Conservation (phyloP, 1,140 invertebrate genomes). For the Achatina immaculata region DNA sequence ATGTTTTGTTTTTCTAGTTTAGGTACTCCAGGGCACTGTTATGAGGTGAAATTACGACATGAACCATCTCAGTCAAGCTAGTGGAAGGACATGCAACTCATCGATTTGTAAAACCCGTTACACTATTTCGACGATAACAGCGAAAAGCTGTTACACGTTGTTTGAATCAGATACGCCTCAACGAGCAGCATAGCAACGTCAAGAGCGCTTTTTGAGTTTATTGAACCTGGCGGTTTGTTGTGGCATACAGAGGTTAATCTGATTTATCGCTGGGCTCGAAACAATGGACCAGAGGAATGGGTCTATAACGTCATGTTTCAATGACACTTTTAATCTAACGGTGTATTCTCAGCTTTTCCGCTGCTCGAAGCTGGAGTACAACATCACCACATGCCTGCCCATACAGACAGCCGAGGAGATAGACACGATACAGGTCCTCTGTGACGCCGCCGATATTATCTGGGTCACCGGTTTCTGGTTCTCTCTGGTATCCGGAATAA, state of each 20-base stretch:
- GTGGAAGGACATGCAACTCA: too few species aligned
- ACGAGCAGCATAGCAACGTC: neutral
- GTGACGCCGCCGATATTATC: neutral
- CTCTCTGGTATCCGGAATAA: conserved; percentile 46
- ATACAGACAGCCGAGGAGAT: neutral
- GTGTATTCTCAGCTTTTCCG: neutral
- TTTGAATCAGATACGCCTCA: neutral
- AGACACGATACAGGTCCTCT: neutral
- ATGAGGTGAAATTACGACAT: too few species aligned
- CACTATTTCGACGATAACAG: too few species aligned
- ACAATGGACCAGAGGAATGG: neutral
- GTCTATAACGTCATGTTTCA: neutral
- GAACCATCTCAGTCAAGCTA: too few species aligned
- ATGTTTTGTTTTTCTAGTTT: too few species aligned
- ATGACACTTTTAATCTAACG: conserved; percentile 18
- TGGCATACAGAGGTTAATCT: neutral
- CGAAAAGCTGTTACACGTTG: neutral
- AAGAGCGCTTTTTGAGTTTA: neutral
- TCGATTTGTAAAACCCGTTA: too few species aligned
- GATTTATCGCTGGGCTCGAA: neutral
- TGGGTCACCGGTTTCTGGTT: conserved; percentile 50
- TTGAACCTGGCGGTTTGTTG: neutral
- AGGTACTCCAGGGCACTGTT: too few species aligned
- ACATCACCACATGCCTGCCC: conserved; percentile 6
- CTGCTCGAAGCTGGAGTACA: conserved; percentile 8